Conservation (phyloP, 2,797 vertebrate species). For the Pangasius krempfi region DNA sequence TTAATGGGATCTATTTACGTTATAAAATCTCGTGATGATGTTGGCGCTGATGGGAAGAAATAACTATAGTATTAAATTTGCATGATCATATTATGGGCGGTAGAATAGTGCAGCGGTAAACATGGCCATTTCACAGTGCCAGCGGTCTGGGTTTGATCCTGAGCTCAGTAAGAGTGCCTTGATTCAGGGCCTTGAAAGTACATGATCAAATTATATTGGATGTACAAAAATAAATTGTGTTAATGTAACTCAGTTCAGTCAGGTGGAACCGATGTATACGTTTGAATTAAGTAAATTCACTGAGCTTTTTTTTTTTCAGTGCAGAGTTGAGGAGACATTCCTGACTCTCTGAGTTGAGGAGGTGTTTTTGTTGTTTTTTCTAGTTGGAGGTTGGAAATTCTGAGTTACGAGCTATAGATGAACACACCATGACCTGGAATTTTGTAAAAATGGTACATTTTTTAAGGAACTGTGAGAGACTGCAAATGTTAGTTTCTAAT, state of each 20-base stretch:
- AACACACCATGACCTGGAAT: background rate
- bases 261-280: background rate
- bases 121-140: background rate
- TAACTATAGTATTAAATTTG: background rate
- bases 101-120: background rate
- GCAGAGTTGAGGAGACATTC: background rate
- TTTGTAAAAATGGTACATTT: background rate
- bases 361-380: background rate
- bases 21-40: background rate
- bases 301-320: background rate
- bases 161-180: background rate
- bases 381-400: background rate
- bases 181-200: background rate
- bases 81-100: too few relatives aligned
- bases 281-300: background rate
- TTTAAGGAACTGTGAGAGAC: background rate
- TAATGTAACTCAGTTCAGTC: background rate
- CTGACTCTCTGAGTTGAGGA: background rate
- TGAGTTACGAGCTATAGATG: background rate
- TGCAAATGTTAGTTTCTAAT: background rate
- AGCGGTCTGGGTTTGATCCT: background rate
- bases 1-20: too few relatives aligned
- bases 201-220: too few relatives aligned
- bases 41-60: background rate
- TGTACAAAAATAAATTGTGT: background rate